Conservation (phyloP, 2,888 invertebrate genomes). For the Heliconius ethilla region DNA sequence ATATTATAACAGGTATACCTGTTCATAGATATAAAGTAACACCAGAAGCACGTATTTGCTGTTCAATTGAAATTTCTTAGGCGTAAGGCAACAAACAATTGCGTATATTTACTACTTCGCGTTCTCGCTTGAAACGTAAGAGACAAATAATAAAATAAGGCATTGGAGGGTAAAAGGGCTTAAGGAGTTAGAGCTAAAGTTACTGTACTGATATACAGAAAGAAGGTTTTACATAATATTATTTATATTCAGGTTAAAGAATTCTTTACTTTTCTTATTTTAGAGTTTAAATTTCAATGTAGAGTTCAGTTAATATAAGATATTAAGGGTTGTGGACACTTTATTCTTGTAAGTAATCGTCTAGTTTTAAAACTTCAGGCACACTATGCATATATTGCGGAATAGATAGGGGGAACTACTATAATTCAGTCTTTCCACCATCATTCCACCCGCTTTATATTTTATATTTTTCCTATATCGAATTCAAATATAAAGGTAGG, state of each 20-base stretch:
- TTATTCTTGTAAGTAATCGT: not conserved
- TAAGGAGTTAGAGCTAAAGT: constrained; percentile 6
- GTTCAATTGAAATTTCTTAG: constrained; percentile 13
- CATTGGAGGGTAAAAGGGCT: constrained; percentile 1
- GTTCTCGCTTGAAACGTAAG: constrained; percentile 13
- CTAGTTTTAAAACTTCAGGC: not conserved
- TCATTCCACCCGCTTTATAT: too few relatives aligned
- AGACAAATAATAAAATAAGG: constrained; percentile 7
- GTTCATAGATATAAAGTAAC: not conserved
- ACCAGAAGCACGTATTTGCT: constrained; percentile 12
- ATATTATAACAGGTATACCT: too few relatives aligned
- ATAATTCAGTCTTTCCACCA: too few relatives aligned
- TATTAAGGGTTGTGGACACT: not conserved
- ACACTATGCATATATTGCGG: not conserved
- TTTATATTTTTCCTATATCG: too few relatives aligned
- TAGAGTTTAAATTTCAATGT: constrained; percentile 1
- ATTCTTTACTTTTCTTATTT: not conserved
- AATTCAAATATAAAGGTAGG: too few relatives aligned
- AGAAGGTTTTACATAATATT: not conserved
- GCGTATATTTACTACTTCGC: constrained; percentile 8
- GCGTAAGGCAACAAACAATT: constrained; percentile 16
- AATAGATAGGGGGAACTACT: not conserved
- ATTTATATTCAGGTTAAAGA: not conserved
- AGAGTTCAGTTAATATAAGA: not conserved
- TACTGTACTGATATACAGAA: constrained; percentile 17